These are phyloP conservation scores for Diacarnus erythraeanus DNA, from an alignment of 37 sponge, comb jelly and placozoan species.

Conservation along the genomic window DNA sequence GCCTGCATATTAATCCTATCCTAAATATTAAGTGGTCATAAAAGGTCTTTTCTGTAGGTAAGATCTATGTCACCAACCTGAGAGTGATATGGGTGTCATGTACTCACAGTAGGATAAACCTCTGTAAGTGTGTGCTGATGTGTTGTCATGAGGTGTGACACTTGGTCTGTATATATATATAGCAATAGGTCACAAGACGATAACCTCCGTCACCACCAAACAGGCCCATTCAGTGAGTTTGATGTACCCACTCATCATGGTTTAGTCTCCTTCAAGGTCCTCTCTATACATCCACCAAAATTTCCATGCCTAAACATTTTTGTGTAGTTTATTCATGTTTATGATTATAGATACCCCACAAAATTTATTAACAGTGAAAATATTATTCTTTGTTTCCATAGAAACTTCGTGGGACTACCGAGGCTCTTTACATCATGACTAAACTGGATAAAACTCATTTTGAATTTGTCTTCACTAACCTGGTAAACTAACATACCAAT, in stretches of 20 bases:
- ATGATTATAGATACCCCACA: no score
- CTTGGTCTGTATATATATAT: no score
- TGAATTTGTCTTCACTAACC: slow-evolving; percentile 97
- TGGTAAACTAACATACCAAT: slow-evolving; percentile 36
- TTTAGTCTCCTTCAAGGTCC: no score
- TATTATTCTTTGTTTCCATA: slow-evolving; percentile 2
- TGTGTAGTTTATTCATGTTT: no score
- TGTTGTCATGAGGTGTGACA: no score
- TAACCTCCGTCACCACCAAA: slow-evolving; percentile 55
- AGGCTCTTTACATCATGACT: slow-evolving; percentile 81
- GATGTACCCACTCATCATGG: no score
- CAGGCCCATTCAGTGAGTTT: slow-evolving; percentile 66
- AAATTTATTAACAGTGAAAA: no score
- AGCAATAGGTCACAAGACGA: slow-evolving; percentile 86
- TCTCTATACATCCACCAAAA: no score
- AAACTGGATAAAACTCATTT: slow-evolving; percentile 68
- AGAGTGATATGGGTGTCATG: slow-evolving; percentile 87
- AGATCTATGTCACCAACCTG: slow-evolving; percentile 83
- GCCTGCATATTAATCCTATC: no score
- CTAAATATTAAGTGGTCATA: no score
- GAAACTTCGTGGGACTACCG: slow-evolving; percentile 81
- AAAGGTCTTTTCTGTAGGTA: slow-evolving; percentile 50
- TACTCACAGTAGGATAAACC: slow-evolving; percentile 57
- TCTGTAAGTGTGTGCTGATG: no score
- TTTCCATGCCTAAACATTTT: no score